Evolutionary conservation across 2,113 vertebrate genomes (phyloP).

Genomic region (Tyrannus savana): DNA sequence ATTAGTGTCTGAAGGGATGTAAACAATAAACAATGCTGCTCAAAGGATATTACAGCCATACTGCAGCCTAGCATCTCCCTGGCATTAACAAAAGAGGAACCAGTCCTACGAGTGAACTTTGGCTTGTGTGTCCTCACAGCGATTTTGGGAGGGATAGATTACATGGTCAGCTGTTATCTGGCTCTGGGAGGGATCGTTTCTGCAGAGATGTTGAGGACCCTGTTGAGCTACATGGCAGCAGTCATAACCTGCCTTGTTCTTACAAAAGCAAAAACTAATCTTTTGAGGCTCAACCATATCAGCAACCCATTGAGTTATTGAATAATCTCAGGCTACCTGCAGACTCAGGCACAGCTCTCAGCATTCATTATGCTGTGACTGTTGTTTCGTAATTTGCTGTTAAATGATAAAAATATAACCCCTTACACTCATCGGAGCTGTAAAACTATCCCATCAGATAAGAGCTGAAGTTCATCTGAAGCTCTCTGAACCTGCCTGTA

Average conservation of each 20-base stretch:
- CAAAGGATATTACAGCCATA: background rate
- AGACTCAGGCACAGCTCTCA: background rate
- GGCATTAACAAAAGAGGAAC: constrained; percentile 8
- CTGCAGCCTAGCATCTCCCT: background rate
- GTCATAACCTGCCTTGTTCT: background rate
- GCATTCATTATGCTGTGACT: background rate
- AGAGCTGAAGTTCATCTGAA: background rate
- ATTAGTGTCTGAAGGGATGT: background rate
- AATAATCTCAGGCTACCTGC: background rate
- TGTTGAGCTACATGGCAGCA: background rate
- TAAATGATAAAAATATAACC: background rate
- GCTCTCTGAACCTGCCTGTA: background rate
- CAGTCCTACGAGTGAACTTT: constrained; percentile 19
- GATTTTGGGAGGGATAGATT: constrained; percentile 3
- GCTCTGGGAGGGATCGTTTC: background rate
- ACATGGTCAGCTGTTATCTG: background rate
- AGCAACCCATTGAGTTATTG: background rate
- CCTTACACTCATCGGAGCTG: background rate
- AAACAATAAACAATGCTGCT: constrained; percentile 21
- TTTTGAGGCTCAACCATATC: background rate
- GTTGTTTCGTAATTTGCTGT: background rate
- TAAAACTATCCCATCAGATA: background rate
- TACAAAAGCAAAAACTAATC: background rate
- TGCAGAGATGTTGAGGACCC: background rate
- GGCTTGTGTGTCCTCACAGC: background rate